Conservation (phyloP, 2,888 invertebrate genomes). For the Drosophila tanythrix region DNA sequence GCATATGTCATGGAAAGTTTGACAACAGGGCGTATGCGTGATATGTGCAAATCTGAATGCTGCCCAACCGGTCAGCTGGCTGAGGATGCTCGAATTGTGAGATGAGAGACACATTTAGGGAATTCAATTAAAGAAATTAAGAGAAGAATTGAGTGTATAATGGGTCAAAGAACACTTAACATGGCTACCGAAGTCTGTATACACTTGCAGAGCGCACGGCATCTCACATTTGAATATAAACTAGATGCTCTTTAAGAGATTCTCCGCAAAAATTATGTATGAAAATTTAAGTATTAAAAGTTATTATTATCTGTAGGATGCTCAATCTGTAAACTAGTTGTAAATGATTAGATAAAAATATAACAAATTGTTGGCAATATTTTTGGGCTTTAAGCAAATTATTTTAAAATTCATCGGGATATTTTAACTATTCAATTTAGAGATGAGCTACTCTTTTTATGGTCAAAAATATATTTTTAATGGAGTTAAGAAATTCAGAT, state of each 20-base stretch:
- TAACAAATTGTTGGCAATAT: background rate
- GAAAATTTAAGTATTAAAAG: background rate
- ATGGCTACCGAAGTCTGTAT: background rate
- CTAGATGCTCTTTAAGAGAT: background rate
- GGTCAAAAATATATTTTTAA: too few species aligned
- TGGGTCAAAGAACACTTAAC: conserved; percentile 14
- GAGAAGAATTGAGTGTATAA: conserved; percentile 11
- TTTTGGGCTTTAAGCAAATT: background rate
- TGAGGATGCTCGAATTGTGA: conserved; percentile 27
- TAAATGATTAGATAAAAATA: background rate
- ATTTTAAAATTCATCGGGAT: background rate
- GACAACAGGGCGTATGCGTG: conserved; percentile 47
- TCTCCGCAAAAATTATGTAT: background rate
- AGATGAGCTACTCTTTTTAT: background rate
- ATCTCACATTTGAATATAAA: background rate
- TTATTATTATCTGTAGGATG: background rate
- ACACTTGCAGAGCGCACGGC: conserved; percentile 31
- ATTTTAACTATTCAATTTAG: background rate
- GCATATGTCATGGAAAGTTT: conserved; percentile 7
- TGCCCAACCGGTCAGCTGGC: conserved; percentile 12
- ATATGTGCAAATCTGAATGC: conserved; percentile 49
- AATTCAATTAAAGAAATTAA: conserved; percentile 28
- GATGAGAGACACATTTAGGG: conserved; percentile 49
- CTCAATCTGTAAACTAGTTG: background rate
- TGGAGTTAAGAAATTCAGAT: too few species aligned